phyloP scores from a whole-genome alignment of 1,140 invertebrate species.

The Magallana angulata region DNA sequence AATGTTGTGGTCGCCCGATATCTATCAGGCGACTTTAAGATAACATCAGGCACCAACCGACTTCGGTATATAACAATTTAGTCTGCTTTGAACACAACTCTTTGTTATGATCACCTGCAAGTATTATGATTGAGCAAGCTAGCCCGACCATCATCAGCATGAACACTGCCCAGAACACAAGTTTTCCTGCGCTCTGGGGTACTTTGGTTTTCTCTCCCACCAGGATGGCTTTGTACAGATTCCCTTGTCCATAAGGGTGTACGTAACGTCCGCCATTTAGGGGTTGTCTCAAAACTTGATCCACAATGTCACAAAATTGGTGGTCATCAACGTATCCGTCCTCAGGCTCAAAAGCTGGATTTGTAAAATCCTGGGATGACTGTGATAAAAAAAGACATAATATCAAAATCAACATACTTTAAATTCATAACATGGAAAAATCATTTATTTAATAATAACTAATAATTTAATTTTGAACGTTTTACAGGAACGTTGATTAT shows the following conservation, averaged over 20 bases:
- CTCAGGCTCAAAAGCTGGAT: constrained; percentile 32
- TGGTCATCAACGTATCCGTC: background rate
- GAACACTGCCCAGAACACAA: constrained; percentile 27
- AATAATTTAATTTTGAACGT: too few relatives aligned
- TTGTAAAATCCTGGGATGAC: constrained; percentile 37
- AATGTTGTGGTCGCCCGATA: too few relatives aligned
- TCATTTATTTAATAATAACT: too few relatives aligned
- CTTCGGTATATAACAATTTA: too few relatives aligned
- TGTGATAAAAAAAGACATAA: background rate
- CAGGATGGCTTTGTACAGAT: constrained; percentile 31
- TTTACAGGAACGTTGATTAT: too few relatives aligned
- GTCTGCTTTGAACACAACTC: background rate
- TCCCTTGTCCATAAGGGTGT: constrained; percentile 31
- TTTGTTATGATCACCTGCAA: constrained; percentile 5
- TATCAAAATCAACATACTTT: too few relatives aligned
- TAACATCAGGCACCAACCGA: too few relatives aligned
- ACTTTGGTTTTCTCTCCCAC: constrained; percentile 34
- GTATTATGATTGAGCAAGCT: constrained; percentile 7
- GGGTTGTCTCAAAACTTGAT: constrained; percentile 20
- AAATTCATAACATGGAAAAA: too few relatives aligned
- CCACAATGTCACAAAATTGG: constrained; percentile 9
- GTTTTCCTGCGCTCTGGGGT: background rate
- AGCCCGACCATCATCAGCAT: constrained; percentile 1
- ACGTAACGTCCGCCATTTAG: background rate
- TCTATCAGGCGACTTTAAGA: too few relatives aligned